Conservation (phyloP, 2,113 vertebrate genomes). For the Panthera tigris region DNA sequence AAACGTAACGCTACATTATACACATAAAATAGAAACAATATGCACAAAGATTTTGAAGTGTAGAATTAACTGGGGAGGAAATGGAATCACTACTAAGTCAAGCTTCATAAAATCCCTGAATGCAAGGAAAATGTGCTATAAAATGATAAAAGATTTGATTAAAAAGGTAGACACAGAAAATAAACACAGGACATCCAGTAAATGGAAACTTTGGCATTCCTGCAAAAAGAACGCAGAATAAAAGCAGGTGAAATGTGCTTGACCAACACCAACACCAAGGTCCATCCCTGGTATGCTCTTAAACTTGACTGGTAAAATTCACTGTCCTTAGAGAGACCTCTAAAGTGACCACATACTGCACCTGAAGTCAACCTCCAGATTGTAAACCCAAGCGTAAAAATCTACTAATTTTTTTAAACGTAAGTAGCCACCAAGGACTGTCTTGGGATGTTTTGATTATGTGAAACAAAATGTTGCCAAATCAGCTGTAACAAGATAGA, state of each 20-base stretch:
- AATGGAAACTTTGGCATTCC: neutral
- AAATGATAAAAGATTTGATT: neutral
- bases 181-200: neutral
- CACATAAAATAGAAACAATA: neutral
- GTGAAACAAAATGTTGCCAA: neutral
- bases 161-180: neutral
- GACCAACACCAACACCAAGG: too few relatives aligned
- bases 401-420: neutral
- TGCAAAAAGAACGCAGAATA: neutral
- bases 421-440: neutral
- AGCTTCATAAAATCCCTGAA: neutral
- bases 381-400: neutral
- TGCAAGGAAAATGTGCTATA: neutral
- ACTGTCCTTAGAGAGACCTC: neutral
- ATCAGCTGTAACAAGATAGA: neutral
- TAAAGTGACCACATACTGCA: neutral
- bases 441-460: neutral
- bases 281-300: neutral
- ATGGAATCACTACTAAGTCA: neutral
- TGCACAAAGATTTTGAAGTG: accelerated
- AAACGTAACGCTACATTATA: accelerated
- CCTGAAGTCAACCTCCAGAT: neutral
- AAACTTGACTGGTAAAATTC: neutral
- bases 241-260: neutral
- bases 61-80: neutral